These are phyloP conservation scores for Drosophila planitibia DNA, from an alignment of 2,888 invertebrate species.

Conservation along the genomic window DNA sequence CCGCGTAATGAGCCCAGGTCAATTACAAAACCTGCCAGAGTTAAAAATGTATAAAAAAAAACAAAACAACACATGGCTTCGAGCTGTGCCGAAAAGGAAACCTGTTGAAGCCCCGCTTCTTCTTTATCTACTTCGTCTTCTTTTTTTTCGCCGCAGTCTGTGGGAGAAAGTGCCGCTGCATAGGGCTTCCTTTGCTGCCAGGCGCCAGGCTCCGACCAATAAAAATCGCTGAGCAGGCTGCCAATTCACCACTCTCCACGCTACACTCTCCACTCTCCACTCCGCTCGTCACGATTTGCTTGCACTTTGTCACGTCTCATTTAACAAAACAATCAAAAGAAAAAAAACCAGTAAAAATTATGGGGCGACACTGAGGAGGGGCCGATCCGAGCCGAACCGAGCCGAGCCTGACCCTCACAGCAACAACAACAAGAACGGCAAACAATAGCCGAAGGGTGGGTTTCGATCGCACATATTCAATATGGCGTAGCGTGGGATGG, in stretches of 20 bases:
- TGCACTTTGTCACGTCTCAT: constrained; percentile 73
- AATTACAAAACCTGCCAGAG: constrained; percentile 58
- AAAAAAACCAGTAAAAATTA: constrained; percentile 6
- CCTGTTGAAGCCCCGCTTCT: constrained; percentile 60
- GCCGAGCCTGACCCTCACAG: constrained; percentile 42
- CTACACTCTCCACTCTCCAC: not conserved
- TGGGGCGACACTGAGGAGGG: constrained; percentile 30
- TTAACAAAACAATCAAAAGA: constrained; percentile 45
- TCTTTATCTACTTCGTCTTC: not conserved
- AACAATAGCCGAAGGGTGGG: constrained; percentile 40
- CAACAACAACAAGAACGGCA: constrained; percentile 4
- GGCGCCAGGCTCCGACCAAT: constrained; percentile 54
- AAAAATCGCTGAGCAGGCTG: constrained; percentile 15
- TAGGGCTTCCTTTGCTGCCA: constrained; percentile 58
- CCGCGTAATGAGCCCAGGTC: constrained; percentile 69
- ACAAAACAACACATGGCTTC: constrained; percentile 61
- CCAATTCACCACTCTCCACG: constrained; percentile 1
- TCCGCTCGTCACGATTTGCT: constrained; percentile 47
- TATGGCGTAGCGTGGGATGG: constrained; percentile 60
- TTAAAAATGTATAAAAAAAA: not conserved
- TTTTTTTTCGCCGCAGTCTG: not conserved
- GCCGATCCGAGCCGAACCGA: constrained; percentile 4
- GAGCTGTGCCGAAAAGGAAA: constrained; percentile 41
- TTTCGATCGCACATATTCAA: constrained; percentile 47
- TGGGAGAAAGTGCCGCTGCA: constrained; percentile 67